phyloP scores from a whole-genome alignment of 2,797 vertebrate species.

The Acanthopagrus latus region DNA sequence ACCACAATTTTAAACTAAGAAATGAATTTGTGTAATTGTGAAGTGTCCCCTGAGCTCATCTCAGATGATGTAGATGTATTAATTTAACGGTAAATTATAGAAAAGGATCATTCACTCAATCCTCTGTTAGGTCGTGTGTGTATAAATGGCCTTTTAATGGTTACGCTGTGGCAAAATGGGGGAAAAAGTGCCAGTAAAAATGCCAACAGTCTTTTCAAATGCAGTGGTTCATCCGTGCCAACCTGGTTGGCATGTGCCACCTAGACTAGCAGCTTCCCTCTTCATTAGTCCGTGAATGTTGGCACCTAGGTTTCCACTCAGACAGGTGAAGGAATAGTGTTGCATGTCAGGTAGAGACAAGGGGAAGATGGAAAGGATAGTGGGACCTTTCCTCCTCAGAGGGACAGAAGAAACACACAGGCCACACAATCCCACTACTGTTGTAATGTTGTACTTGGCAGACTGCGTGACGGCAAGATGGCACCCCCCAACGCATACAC shows the following conservation, averaged over 20 bases:
- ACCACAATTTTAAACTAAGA: not conserved
- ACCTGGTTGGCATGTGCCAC: slow-evolving; percentile 29
- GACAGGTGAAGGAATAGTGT: slow-evolving; percentile 68
- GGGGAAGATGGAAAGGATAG: slow-evolving; percentile 63
- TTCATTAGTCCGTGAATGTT: slow-evolving; percentile 31
- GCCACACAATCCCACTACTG: slow-evolving; percentile 80
- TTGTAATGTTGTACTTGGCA: slow-evolving; percentile 84
- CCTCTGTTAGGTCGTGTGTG: slow-evolving; percentile 30
- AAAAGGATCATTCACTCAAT: slow-evolving; percentile 8
- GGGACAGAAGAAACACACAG: slow-evolving; percentile 70
- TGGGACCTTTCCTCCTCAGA: slow-evolving; percentile 62
- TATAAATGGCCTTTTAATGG: slow-evolving; percentile 40
- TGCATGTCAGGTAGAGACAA: slow-evolving; percentile 50
- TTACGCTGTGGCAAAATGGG: slow-evolving; percentile 12
- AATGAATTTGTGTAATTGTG: not conserved
- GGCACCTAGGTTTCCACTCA: slow-evolving; percentile 47
- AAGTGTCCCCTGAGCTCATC: not conserved
- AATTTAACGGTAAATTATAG: not conserved
- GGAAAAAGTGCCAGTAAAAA: slow-evolving; percentile 48
- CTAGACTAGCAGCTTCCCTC: slow-evolving; percentile 35
- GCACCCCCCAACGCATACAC: slow-evolving; percentile 43
- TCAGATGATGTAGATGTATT: not conserved
- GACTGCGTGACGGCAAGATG: slow-evolving; percentile 66
- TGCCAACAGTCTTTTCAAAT: slow-evolving; percentile 57
- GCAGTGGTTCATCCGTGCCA: slow-evolving; percentile 40